phyloP scores from a whole-genome alignment of 2,888 invertebrate species.

The Heliconius charithonia region DNA sequence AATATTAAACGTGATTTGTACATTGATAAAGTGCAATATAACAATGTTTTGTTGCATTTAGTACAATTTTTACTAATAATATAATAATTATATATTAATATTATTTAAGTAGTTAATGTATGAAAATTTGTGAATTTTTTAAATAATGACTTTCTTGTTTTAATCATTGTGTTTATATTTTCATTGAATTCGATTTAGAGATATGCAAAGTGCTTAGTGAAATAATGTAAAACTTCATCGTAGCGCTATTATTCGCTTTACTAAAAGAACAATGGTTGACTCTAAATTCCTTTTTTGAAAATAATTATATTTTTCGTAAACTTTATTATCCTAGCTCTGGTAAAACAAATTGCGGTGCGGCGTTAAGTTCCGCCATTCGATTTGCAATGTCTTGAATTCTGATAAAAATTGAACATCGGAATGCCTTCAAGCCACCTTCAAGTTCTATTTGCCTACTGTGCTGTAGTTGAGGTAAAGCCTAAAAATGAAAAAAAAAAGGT shows the following conservation, averaged over 20 bases:
- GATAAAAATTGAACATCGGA: not conserved
- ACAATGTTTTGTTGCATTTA: constrained; percentile 11
- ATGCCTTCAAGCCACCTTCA: no score
- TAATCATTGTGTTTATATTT: not conserved
- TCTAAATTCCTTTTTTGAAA: no score
- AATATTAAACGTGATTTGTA: not conserved
- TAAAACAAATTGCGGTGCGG: not conserved
- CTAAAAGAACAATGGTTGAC: no score
- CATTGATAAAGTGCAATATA: constrained; percentile 7
- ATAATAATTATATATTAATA: constrained; percentile 1
- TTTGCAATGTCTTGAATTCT: not conserved
- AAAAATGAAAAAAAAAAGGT: not conserved
- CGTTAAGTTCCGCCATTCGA: not conserved
- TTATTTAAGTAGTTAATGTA: not conserved
- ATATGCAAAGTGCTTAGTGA: not conserved
- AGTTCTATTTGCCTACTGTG: not conserved
- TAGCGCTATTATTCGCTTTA: not conserved
- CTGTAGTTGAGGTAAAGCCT: not conserved
- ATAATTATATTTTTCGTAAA: no score
- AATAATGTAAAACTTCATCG: not conserved
- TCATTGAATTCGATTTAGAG: not conserved
- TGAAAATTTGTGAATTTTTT: not conserved
- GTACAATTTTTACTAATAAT: constrained; percentile 15
- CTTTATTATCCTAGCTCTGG: not conserved
- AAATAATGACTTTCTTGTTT: not conserved